Evolutionary conservation across 2,113 vertebrate species (phyloP), one percentile per base, ranked within the genome.

Genomic region (Hydrochoerus hydrochaeris): DNA sequence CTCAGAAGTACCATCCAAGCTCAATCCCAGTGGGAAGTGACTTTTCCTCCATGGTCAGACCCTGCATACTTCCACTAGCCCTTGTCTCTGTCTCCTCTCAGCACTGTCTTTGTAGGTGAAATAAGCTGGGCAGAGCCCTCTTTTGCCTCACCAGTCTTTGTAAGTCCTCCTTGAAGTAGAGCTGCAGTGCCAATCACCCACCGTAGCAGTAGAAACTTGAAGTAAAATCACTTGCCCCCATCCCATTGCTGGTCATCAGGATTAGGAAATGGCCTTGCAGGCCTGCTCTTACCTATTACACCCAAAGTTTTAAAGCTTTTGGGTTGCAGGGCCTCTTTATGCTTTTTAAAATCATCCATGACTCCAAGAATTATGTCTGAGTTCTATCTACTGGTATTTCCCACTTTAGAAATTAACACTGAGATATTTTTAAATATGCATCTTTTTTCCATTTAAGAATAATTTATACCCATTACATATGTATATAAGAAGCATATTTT

Each of bases 1-100:
- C 41, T 63, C 22, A 4, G 81, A 20, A 8, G 11, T 24, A 1
- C 52, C 28, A 0, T 7, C 30, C 19, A 5, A 1, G 14, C 0
- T 20, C 24, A 20, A 3, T 12, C n/a, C 32, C 5, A 0, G 4
- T 0, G 2, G 57, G 71, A 19, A 16, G 38, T 3, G 8, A 35
- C 0, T 14, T 67, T 30, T 19, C 28, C 44, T 7, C 60, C 71
- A 44, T 26, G 41, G 7, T 12, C 17, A 32, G 28, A 38, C 52
- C 73, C 32, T 38, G 63, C 4, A 9, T 14, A 7, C n/a, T 6
- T 35, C 17, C 44, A 12, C 0, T 0, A 3, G 28, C 16, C 28
- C 9, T 58, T 58, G 62, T 41, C 46, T 58, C 11, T 3, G 30
- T 20, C 32, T 52, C 38, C 30, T 14, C 35, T 49, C 9, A 2